A percentile compares a stretch with the other conserved stretches of the same genome.
Evolutionary conservation across 1,140 invertebrate species (phyloP).

Genomic region (Arion vulgaris): DNA sequence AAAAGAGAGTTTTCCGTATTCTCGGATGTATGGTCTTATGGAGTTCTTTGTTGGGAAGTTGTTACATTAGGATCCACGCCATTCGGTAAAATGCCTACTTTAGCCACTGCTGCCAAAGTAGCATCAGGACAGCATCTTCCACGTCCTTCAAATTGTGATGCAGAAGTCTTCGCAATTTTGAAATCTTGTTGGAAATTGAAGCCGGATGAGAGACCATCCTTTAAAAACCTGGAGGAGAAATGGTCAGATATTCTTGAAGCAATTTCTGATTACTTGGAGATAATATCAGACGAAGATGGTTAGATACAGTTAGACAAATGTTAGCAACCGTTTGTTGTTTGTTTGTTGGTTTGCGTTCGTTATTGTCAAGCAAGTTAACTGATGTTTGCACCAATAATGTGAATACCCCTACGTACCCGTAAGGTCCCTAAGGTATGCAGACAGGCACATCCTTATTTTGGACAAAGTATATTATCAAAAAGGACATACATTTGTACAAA

Average conservation of each 20-base stretch:
- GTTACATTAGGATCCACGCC: neutral
- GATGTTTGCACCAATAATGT: no score
- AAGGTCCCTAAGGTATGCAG: no score
- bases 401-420: no score
- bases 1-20: slow-evolving; percentile 1
- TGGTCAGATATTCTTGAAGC: neutral
- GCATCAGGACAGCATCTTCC: neutral
- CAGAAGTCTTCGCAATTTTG: neutral
- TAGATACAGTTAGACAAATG: no score
- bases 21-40: neutral
- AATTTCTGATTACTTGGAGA: neutral
- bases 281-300: neutral
- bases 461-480: no score
- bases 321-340: no score
- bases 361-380: no score
- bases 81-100: neutral
- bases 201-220: neutral
- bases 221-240: neutral
- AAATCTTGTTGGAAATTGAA: slow-evolving; percentile 2
- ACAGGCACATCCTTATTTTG: no score
- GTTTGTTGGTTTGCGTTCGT: no score
- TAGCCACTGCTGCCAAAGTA: neutral
- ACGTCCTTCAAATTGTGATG: neutral
- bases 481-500: no score
- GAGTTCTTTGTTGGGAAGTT: neutral